Conservation (phyloP, 2,113 vertebrate genomes). For the Peromyscus leucopus region DNA sequence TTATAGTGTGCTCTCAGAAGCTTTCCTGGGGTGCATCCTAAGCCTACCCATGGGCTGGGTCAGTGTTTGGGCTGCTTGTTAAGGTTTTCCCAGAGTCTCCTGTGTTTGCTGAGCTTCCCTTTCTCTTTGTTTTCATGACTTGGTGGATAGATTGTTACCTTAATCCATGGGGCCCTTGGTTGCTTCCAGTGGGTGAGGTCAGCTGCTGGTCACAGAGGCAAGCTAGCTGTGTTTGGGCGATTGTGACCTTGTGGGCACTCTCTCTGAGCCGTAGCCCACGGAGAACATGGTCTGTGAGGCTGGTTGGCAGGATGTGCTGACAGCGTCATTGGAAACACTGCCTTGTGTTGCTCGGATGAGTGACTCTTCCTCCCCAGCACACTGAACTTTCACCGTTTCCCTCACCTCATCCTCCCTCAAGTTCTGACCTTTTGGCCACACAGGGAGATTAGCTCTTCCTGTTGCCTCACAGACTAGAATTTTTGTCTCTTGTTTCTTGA, state of each 20-base stretch:
- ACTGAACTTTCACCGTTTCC: neutral
- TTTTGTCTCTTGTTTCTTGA: neutral
- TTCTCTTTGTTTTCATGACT: neutral
- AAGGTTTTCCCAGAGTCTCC: neutral
- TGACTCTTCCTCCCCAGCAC: neutral
- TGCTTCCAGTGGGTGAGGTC: neutral
- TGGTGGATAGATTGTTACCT: neutral
- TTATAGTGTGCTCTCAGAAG: neutral
- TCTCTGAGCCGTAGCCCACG: neutral
- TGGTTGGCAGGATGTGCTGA: neutral
- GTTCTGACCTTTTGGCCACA: neutral
- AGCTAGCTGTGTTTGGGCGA: neutral
- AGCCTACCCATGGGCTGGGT: neutral
- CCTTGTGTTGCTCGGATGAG: neutral
- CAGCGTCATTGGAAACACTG: neutral
- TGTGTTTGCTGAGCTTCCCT: neutral
- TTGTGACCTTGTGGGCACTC: neutral
- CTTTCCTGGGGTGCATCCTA: neutral
- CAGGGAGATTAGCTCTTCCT: neutral
- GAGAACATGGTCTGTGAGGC: fast-evolving
- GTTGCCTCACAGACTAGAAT: neutral
- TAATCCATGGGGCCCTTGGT: neutral
- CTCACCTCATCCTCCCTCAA: neutral
- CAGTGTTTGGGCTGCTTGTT: neutral
- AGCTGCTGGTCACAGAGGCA: neutral